Conservation (phyloP, 1,140 invertebrate species). For the Pseudobourletiella spinata region DNA sequence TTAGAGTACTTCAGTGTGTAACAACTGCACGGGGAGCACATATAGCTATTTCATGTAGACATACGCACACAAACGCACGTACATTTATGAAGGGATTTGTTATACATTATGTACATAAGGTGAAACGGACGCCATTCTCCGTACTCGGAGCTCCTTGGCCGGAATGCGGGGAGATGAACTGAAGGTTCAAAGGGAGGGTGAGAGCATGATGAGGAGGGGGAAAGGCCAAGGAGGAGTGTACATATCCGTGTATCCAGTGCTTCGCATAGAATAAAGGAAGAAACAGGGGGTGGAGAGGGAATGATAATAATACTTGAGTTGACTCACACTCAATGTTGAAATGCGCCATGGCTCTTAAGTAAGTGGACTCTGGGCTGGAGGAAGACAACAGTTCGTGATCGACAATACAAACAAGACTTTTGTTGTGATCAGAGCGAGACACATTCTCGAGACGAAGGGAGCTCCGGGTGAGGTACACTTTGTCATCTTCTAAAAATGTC, state of each 20-base stretch:
- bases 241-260: not conserved
- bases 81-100: too few species aligned
- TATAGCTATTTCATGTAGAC: too few species aligned
- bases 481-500: conserved; percentile 38
- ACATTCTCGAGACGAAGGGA: conserved; percentile 56
- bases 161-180: not conserved
- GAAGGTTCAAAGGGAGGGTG: not conserved
- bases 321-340: conserved; percentile 74
- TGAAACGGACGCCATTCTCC: not conserved
- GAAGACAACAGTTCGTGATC: conserved; percentile 57
- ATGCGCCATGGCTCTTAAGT: conserved; percentile 51
- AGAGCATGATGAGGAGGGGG: not conserved
- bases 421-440: conserved; percentile 62
- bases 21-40: too few species aligned
- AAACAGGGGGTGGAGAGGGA: not conserved
- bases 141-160: not conserved
- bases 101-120: too few species aligned
- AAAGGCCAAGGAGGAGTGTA: not conserved
- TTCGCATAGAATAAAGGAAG: not conserved
- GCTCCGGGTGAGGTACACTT: conserved; percentile 51
- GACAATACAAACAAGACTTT: conserved; percentile 61
- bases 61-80: too few species aligned
- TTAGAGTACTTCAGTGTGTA: too few species aligned
- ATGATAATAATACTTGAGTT: not conserved
- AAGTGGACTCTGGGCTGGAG: conserved; percentile 30